Evolutionary conservation across 2,888 invertebrate species (phyloP).

Genomic region (Phymatocera aterrima): DNA sequence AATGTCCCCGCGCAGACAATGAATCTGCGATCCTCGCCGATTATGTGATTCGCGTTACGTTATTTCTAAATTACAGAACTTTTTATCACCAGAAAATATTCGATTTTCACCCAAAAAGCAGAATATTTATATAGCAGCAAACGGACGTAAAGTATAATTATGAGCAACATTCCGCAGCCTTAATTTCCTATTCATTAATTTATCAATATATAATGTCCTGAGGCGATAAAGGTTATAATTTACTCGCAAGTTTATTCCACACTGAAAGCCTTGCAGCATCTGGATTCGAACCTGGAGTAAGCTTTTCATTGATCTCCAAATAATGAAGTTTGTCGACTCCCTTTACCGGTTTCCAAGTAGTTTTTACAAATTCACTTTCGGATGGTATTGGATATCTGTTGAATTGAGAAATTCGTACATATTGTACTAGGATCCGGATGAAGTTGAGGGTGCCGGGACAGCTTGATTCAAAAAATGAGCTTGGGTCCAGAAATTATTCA

Average conservation of each 20-base stretch:
- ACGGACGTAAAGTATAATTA: neutral
- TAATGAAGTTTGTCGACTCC: slow-evolving; percentile 54
- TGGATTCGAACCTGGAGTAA: slow-evolving; percentile 50
- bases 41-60: too few relatives aligned
- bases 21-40: too few relatives aligned
- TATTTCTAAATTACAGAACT: too few relatives aligned
- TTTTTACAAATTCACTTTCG: slow-evolving; percentile 55
- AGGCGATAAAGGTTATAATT: slow-evolving; percentile 50
- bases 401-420: slow-evolving; percentile 21
- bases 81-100: too few relatives aligned
- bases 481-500: too few relatives aligned
- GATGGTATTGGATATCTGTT: slow-evolving; percentile 66
- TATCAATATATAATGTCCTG: neutral
- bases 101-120: too few relatives aligned
- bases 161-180: neutral
- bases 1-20: too few relatives aligned
- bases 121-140: too few relatives aligned
- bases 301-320: slow-evolving; percentile 60
- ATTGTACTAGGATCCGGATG: neutral
- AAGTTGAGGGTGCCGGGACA: neutral
- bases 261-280: slow-evolving; percentile 49
- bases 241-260: slow-evolving; percentile 51
- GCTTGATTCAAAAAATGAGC: neutral
- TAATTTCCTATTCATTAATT: neutral
- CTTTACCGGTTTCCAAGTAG: slow-evolving; percentile 63